Evolutionary conservation across 2,888 invertebrate species (phyloP), one percentile per base, ranked within the genome.

Genomic region (Toxonevra muliebris): DNA sequence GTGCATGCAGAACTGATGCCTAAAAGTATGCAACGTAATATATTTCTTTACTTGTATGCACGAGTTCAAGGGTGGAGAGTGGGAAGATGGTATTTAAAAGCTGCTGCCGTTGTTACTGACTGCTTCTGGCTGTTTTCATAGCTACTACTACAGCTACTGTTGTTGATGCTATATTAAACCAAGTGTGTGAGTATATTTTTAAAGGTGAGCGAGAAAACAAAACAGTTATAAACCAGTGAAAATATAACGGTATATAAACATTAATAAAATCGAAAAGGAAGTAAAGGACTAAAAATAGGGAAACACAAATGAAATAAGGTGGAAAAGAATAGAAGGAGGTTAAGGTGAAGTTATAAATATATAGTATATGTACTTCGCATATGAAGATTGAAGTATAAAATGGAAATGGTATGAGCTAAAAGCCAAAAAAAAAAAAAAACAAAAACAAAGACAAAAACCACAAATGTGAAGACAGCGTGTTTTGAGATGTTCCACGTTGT

Each of bases 81-180:
- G 2, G 30, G 30, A 48, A 48, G 48, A 8, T 48, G 48, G 15
- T n/a, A 48, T 48, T 13, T 15, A 48, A 60, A 53, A 50, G 19
- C 30, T 45, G 60, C 70, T 71, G 19, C 30, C 30, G 60, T 69
- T 71, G 77, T 76, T 69, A 70, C 70, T 76, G 71, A 76, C 74
- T 69, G 63, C 66, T 71, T 68, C 71, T 61, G 50, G 45, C 20
- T 17, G 50, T 13, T 12, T 15, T 15, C 12, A 40, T 13, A 20
- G 10, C 10, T 8, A 41, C 53, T 20, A 45, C 45, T 13, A 1
- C n/a, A 0, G 48, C 48, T n/a, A 48, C 48, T 48, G 30, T 7
- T 30, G 30, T 30, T 30, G 30, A 2, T 30, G 30, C 30, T 30
- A 7, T 30, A 30, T 2, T 30, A 30, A 30, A 30, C 30, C 30